phyloP scores from a whole-genome alignment of 23 tunicate species.

The Phallusia fumigata region DNA sequence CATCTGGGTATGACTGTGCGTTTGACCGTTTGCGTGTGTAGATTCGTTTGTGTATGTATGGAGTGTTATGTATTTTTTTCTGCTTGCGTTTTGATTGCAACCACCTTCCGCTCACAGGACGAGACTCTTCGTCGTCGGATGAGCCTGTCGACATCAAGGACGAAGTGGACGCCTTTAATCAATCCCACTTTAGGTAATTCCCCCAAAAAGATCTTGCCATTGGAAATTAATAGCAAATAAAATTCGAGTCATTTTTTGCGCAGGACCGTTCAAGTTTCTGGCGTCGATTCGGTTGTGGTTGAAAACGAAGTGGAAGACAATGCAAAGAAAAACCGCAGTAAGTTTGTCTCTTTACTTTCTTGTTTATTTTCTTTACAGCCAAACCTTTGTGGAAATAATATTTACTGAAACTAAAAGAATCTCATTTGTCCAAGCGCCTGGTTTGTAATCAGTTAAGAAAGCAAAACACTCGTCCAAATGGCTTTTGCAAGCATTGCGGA shows the following conservation, averaged over 20 bases:
- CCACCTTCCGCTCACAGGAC: neutral
- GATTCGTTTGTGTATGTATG: neutral
- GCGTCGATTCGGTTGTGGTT: neutral
- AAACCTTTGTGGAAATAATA: no score
- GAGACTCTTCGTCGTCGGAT: conserved; percentile 2
- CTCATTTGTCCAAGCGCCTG: no score
- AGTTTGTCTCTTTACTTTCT: neutral
- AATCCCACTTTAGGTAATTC: neutral
- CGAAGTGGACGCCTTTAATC: neutral
- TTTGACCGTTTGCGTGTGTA: neutral
- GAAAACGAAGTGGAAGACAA: neutral
- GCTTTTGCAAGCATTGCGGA: no score
- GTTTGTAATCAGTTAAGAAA: no score
- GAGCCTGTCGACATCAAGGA: neutral
- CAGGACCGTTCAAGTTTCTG: neutral
- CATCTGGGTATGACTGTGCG: neutral
- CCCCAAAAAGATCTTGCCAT: no score
- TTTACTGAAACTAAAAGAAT: no score
- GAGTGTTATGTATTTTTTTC: neutral
- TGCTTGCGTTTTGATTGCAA: neutral
- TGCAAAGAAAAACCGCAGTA: neutral
- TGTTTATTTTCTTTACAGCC: no score
- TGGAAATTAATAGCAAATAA: no score
- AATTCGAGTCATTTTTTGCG: neutral
- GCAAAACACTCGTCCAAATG: no score